Base-by-base conservation (phyloP, 2,888 invertebrate species). In the Portevinia maculata region DNA sequence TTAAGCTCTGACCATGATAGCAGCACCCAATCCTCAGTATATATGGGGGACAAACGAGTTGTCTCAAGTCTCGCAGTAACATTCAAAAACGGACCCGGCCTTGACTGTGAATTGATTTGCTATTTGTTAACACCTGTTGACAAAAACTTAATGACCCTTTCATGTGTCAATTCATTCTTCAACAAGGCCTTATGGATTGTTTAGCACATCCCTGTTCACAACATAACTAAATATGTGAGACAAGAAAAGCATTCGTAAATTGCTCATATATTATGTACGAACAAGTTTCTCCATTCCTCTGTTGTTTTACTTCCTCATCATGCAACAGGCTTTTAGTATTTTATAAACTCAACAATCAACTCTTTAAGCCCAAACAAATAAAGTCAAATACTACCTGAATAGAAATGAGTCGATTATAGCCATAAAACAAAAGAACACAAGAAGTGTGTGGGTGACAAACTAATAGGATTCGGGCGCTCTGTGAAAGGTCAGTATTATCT, bases 341-440 rank as follows among this genome's bases (percentile, higher is more conserved):
- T 7, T 21, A 39, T 24, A 7, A 21, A 41, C 21, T 44, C 21
- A 39, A 32, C 48, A 13, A 21, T 24, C 17, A 30, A 19, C 30
- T 50, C 52, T 15, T 21, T 8, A 50, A 60, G 30, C 41, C 30
- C 15, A 30, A 8, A 9, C 3, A 34, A 57, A 73, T 39, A 48
- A 81, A 81, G 52, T 52, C 46, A 75, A 75, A 79, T 55, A 69
- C 55, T 44, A 62, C 48, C 67, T 28, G 48, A 52, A 55, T 64
- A 28, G 28, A 62, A 57, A 55, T 64, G 55, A 60, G 46, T 37
- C 44, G 62, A 70, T 69, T 34, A 52, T 67, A 15, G 6, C 32
- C 30, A 53, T 73, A 73, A 73, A 48, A 64, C 73, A 73, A 73
- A 71, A 48, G 55, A 73, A 73, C 37, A 34, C 53, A 17, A 8